Conservation (phyloP, 1,140 invertebrate genomes). For the Brachionus paranguensis region DNA sequence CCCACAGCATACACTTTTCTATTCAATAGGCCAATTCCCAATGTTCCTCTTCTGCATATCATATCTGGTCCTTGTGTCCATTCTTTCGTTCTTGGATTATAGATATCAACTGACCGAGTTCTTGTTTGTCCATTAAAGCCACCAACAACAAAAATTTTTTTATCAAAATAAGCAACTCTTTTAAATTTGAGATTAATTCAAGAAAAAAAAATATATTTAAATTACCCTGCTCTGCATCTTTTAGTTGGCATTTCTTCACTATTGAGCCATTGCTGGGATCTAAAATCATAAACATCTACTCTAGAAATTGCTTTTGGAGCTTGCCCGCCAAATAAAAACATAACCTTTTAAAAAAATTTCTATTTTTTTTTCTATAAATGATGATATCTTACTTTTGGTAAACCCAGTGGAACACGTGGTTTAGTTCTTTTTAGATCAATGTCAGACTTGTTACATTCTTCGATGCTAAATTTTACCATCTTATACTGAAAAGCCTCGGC, state of each 20-base stretch:
- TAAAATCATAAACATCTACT: conserved; percentile 27
- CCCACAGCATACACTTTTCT: conserved; percentile 93
- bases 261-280: conserved; percentile 3
- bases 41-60: conserved; percentile 76
- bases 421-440: not conserved
- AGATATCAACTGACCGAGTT: conserved; percentile 58
- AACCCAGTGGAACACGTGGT: conserved; percentile 2
- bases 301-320: conserved; percentile 19
- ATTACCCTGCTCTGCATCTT: conserved; percentile 8
- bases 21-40: conserved; percentile 69
- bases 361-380: too few species aligned
- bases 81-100: conserved; percentile 64
- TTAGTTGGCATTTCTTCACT: conserved; percentile 14
- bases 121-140: conserved; percentile 58
- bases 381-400: not conserved
- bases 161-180: conserved; percentile 15
- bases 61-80: conserved; percentile 70
- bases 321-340: conserved; percentile 14
- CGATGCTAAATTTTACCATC: not conserved
- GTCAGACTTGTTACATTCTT: not conserved
- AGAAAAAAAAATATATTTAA: not conserved
- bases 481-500: conserved; percentile 8
- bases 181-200: not conserved
- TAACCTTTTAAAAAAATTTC: not conserved
- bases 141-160: conserved; percentile 56